Evolutionary conservation across 2,113 vertebrate genomes (phyloP).

Genomic region (Phaethon lepturus): DNA sequence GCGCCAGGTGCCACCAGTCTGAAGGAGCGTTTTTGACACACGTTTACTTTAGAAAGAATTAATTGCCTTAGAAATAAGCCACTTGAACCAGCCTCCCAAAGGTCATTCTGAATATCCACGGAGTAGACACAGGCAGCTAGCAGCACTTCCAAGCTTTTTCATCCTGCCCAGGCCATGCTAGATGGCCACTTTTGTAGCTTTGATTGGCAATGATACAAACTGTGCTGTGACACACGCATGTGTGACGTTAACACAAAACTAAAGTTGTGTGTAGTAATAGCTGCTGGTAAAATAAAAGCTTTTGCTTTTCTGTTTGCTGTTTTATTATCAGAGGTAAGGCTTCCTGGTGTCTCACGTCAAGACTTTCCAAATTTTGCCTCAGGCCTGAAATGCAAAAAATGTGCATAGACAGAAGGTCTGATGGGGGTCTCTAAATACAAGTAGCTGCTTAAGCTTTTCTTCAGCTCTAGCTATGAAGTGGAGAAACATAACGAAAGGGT

Average conservation of each 20-base stretch:
- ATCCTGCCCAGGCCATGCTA: neutral
- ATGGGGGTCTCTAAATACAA: neutral
- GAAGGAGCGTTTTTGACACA: neutral
- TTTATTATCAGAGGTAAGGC: neutral
- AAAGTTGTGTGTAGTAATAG: neutral
- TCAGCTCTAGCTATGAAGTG: neutral
- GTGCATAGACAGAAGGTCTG: neutral
- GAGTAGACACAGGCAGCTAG: neutral
- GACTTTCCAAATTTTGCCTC: neutral
- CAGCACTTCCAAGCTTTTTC: neutral
- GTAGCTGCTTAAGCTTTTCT: neutral
- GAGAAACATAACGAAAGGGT: neutral
- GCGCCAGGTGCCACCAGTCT: conserved; percentile 33
- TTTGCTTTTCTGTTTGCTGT: neutral
- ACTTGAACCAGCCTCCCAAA: neutral
- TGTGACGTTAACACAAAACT: neutral
- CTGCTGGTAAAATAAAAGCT: neutral
- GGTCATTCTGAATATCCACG: neutral
- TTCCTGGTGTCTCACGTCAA: neutral
- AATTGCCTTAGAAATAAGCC: conserved; percentile 46
- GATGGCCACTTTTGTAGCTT: neutral
- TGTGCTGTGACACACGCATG: neutral
- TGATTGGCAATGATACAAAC: neutral
- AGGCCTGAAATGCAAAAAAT: neutral
- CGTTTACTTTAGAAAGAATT: conserved; percentile 25